phyloP scores from a whole-genome alignment of 2,888 invertebrate species.

The Villa cingulata region DNA sequence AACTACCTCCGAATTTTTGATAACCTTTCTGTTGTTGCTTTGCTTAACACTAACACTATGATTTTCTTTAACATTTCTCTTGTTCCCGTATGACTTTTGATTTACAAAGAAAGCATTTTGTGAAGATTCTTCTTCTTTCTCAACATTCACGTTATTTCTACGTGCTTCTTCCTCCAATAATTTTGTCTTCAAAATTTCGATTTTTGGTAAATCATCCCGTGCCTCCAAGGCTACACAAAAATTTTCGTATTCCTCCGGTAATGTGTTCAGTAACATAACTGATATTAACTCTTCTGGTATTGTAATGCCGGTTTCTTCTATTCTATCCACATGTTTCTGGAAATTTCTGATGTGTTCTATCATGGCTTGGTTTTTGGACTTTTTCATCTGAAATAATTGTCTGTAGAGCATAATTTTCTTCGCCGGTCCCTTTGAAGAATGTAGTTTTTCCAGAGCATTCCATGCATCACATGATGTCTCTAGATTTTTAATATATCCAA shows the following conservation, averaged over 20 bases:
- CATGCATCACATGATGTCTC: slow-evolving; percentile 4
- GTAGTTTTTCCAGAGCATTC: slow-evolving; percentile 3
- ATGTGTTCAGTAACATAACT: too few relatives aligned
- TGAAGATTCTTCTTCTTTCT: background rate
- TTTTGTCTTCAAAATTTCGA: too few relatives aligned
- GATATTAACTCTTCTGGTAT: slow-evolving; percentile 7
- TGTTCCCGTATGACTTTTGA: too few relatives aligned
- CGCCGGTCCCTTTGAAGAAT: slow-evolving; percentile 4
- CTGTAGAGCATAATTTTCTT: slow-evolving; percentile 7
- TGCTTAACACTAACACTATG: too few relatives aligned
- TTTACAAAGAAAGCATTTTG: slow-evolving; percentile 5
- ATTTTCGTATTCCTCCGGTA: too few relatives aligned
- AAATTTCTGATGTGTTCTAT: slow-evolving; percentile 3
- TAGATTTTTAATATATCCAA: slow-evolving; percentile 6
- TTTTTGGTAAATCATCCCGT: slow-evolving; percentile 6
- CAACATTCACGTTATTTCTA: background rate
- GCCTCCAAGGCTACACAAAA: slow-evolving; percentile 7
- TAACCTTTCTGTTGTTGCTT: background rate
- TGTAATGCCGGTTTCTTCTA: slow-evolving; percentile 7
- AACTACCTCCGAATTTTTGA: background rate
- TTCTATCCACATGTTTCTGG: slow-evolving; percentile 1
- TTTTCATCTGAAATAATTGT: slow-evolving; percentile 5
- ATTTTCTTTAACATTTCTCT: too few relatives aligned
- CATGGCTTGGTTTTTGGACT: slow-evolving; percentile 1
- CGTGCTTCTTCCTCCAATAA: slow-evolving; percentile 3